A percentile compares a stretch with the other conserved stretches of the same genome.
These are phyloP conservation scores for Eupithecia abbreviata DNA, from an alignment of 2,888 invertebrate species.

Conservation along the genomic window DNA sequence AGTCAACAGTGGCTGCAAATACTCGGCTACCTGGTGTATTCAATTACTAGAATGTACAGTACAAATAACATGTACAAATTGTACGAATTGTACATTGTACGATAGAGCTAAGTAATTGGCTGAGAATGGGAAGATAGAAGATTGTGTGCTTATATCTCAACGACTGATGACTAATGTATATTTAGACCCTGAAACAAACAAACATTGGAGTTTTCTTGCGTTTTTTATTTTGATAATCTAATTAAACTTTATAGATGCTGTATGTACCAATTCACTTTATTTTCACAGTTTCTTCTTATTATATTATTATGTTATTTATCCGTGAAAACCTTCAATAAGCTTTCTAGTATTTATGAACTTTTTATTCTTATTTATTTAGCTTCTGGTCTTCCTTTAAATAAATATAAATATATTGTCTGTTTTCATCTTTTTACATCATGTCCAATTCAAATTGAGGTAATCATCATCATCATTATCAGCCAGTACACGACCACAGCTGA, in stretches of 20 bases:
- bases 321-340: no score
- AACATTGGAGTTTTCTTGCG: neutral
- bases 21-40: slow-evolving; percentile 12
- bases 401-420: no score
- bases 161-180: neutral
- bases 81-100: slow-evolving; percentile 1
- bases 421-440: neutral
- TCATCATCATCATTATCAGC: no score
- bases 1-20: slow-evolving; percentile 19
- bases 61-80: slow-evolving; percentile 16
- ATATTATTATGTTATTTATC: no score
- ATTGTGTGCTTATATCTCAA: neutral
- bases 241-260: no score
- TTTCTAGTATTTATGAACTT: no score
- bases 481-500: no score
- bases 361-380: no score
- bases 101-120: slow-evolving; percentile 15
- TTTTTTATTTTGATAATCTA: neutral
- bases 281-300: no score
- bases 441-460: no score
- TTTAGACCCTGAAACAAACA: neutral
- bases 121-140: neutral
- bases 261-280: no score
- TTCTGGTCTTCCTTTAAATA: no score
- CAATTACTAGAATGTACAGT: slow-evolving; percentile 22